Percentiles rank a stretch among this genome's conserved stretches.
These are phyloP conservation scores for Pocota personata DNA, from an alignment of 2,888 invertebrate species.

Conservation along the genomic window DNA sequence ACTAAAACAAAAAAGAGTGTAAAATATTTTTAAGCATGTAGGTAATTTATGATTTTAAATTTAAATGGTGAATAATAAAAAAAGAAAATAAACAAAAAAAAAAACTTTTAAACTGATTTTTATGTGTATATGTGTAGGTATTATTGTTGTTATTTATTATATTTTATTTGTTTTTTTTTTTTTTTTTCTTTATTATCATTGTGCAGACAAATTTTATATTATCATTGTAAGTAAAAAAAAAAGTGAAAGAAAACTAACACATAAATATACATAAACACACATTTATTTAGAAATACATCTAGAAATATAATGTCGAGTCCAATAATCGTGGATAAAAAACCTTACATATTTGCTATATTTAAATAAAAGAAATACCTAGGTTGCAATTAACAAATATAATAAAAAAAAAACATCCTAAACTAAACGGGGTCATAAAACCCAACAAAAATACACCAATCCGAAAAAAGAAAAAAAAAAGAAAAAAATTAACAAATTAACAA, in stretches of 20 bases:
- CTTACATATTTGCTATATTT: slow-evolving; percentile 63
- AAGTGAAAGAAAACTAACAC: slow-evolving; percentile 43
- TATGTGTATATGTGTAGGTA: slow-evolving; percentile 69
- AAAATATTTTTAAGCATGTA: slow-evolving; percentile 64
- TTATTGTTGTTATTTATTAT: slow-evolving; percentile 73
- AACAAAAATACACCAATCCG: slow-evolving; percentile 67
- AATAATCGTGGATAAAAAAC: slow-evolving; percentile 51
- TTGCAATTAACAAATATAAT: slow-evolving; percentile 60
- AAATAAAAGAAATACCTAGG: slow-evolving; percentile 61
- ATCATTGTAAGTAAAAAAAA: slow-evolving; percentile 63
- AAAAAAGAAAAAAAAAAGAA: slow-evolving; percentile 53
- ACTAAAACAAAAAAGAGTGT: slow-evolving; percentile 48
- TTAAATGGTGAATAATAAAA: slow-evolving; percentile 39
- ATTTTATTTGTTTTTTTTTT: slow-evolving; percentile 54
- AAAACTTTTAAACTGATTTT: slow-evolving; percentile 58
- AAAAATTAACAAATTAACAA: slow-evolving; percentile 43
- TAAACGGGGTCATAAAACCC: slow-evolving; percentile 47
- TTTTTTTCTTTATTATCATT: slow-evolving; percentile 30
- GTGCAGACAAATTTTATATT: slow-evolving; percentile 62
- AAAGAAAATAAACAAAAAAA: slow-evolving; percentile 34
- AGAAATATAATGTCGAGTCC: slow-evolving; percentile 65
- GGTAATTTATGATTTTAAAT: slow-evolving; percentile 66
- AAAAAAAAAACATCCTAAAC: slow-evolving; percentile 58
- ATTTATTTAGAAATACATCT: slow-evolving; percentile 55
- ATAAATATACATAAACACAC: slow-evolving; percentile 53